phyloP scores from a whole-genome alignment of 2,113 vertebrate species.

The Dryoscopus gambensis region DNA sequence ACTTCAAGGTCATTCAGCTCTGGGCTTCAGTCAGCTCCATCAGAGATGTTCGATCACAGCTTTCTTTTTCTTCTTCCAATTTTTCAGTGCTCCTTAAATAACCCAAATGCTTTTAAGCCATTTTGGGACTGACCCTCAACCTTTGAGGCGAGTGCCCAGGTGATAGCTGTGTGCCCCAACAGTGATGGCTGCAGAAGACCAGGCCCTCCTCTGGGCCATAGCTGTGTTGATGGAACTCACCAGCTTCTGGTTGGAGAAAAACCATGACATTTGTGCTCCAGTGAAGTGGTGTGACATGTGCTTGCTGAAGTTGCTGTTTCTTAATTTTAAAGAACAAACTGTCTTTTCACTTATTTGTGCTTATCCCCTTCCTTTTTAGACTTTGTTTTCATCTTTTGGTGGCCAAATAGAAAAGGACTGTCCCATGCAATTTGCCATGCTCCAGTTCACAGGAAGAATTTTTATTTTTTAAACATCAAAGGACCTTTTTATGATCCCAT shows the following conservation, averaged over 20 bases:
- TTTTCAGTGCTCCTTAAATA: not conserved
- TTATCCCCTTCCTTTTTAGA: not conserved
- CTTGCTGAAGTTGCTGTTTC: not conserved
- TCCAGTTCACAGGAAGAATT: not conserved
- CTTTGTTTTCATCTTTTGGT: not conserved
- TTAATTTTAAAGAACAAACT: not conserved
- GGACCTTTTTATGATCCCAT: not conserved
- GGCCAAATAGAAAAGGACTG: not conserved
- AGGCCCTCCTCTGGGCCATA: rapidly evolving
- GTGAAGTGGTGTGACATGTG: not conserved
- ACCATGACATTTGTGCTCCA: not conserved
- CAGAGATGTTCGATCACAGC: not conserved
- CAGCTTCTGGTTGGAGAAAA: not conserved
- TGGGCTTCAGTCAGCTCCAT: not conserved
- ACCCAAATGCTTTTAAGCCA: not conserved
- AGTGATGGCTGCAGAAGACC: not conserved
- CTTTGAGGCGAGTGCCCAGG: not conserved
- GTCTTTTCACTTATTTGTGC: not conserved
- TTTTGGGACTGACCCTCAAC: not conserved
- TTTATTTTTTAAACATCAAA: not conserved
- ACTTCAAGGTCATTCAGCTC: not conserved
- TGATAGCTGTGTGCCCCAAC: not conserved
- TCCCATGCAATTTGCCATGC: not conserved
- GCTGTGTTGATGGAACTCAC: not conserved
- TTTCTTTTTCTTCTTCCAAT: not conserved